phyloP scores from a whole-genome alignment of 2,888 invertebrate species.

The Kuschelorhynchus macadamiae region DNA sequence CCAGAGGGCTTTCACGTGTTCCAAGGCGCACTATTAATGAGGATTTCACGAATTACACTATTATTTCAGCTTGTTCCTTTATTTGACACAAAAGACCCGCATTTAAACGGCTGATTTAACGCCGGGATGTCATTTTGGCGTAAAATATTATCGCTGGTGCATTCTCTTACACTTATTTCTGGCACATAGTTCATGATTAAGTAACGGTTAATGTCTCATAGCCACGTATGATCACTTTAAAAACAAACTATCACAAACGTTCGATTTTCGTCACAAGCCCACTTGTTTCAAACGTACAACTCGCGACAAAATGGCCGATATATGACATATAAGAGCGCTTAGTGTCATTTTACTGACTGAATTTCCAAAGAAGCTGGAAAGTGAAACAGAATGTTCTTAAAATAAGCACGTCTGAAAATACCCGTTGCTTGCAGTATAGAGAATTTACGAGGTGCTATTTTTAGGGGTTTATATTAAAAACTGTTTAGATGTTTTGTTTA shows the following conservation, averaged over 20 bases:
- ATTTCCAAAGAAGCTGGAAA: conserved; percentile 46
- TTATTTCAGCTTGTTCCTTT: neutral
- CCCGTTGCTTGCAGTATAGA: conserved; percentile 26
- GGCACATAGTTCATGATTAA: too few species aligned
- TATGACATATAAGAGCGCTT: conserved; percentile 3
- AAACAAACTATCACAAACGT: too few species aligned
- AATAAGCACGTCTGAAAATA: conserved; percentile 44
- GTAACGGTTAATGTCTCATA: too few species aligned
- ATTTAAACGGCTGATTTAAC: too few species aligned
- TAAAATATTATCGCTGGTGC: too few species aligned
- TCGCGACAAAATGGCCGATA: too few species aligned
- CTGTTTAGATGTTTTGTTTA: conserved; percentile 41
- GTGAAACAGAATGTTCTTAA: conserved; percentile 43
- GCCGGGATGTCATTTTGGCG: too few species aligned
- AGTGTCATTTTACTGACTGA: conserved; percentile 35
- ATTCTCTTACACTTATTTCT: too few species aligned
- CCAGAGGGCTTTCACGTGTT: too few species aligned
- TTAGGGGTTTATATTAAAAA: conserved; percentile 41
- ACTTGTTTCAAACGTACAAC: neutral
- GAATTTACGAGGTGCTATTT: conserved; percentile 43
- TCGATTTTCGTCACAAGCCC: too few species aligned
- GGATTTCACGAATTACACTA: neutral
- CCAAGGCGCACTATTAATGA: neutral
- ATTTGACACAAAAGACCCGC: neutral
- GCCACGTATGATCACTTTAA: too few species aligned